Percentiles rank a stretch among this genome's conserved stretches.
phyloP scores from a whole-genome alignment of 2,888 invertebrate species.

The Axea sp. region DNA sequence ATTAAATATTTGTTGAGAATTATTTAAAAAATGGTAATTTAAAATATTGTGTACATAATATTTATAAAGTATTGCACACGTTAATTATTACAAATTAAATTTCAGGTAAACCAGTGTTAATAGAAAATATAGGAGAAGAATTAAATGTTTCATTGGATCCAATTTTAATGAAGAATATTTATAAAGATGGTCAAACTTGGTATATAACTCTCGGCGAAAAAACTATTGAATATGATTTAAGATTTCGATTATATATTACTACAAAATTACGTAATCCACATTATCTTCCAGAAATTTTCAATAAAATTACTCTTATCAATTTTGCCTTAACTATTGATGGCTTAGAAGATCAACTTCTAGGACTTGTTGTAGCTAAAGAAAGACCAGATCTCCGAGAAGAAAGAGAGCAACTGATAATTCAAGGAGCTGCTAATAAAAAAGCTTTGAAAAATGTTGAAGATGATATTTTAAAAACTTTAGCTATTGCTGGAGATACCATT shows the following conservation, averaged over 20 bases:
- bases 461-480: conserved; percentile 91
- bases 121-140: conserved; percentile 89
- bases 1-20: too few species aligned
- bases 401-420: conserved; percentile 88
- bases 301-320: conserved; percentile 90
- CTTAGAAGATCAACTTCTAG: conserved; percentile 90
- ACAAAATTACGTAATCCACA: conserved; percentile 92
- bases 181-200: conserved; percentile 86
- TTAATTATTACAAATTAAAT: too few species aligned
- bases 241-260: conserved; percentile 89
- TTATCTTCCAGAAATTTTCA: conserved; percentile 90
- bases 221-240: conserved; percentile 86
- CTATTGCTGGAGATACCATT: conserved; percentile 91
- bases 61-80: too few species aligned
- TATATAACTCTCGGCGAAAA: conserved; percentile 90
- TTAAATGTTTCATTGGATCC: conserved; percentile 90
- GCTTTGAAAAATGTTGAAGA: conserved; percentile 91
- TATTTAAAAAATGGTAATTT: conserved; percentile 82
- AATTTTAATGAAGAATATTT: conserved; percentile 86
- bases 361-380: conserved; percentile 91
- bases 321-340: conserved; percentile 91
- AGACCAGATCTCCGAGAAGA: conserved; percentile 91
- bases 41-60: too few species aligned
- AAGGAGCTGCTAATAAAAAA: conserved; percentile 89
- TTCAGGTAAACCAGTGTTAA: conserved; percentile 84